Evolutionary conservation across 53 echinoderm and acorn worm species (phyloP).

Genomic region (Arbacia lixula): DNA sequence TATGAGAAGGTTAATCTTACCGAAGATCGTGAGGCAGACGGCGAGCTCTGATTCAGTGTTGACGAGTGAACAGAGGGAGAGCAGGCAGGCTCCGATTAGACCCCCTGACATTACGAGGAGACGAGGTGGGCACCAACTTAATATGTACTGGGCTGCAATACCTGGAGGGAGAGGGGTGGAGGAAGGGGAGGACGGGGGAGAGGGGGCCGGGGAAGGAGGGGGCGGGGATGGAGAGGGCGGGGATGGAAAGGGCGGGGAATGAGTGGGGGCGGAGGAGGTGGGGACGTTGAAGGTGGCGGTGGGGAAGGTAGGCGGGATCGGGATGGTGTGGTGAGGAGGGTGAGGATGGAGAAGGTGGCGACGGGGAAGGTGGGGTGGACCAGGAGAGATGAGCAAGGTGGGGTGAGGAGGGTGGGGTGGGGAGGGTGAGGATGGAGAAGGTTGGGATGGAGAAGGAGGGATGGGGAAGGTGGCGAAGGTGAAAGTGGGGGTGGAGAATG

Average conservation of each 20-base stretch:
- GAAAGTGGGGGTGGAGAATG: neutral
- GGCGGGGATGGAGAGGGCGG: neutral
- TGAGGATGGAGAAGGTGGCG: neutral
- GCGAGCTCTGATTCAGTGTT: no score
- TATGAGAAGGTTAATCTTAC: no score
- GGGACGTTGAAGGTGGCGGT: neutral
- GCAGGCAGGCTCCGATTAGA: no score
- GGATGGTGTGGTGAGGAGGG: neutral
- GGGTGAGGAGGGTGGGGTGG: neutral
- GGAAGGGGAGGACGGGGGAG: neutral
- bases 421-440: neutral
- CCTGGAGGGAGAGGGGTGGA: no score
- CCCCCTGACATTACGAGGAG: no score
- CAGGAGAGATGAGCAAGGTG: neutral
- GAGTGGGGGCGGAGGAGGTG: neutral
- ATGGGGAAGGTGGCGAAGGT: neutral
- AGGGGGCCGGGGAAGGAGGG: neutral
- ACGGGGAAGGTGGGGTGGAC: neutral
- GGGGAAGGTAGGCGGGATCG: neutral
- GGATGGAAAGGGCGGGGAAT: neutral
- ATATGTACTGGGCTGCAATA: no score
- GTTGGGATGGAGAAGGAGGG: neutral
- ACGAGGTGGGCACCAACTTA: no score
- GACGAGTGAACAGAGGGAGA: no score
- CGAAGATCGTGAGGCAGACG: no score